Percentiles rank a stretch among this genome's conserved stretches.
phyloP scores from a whole-genome alignment of 2,113 vertebrate genomes.

The Dryoscopus gambensis region DNA sequence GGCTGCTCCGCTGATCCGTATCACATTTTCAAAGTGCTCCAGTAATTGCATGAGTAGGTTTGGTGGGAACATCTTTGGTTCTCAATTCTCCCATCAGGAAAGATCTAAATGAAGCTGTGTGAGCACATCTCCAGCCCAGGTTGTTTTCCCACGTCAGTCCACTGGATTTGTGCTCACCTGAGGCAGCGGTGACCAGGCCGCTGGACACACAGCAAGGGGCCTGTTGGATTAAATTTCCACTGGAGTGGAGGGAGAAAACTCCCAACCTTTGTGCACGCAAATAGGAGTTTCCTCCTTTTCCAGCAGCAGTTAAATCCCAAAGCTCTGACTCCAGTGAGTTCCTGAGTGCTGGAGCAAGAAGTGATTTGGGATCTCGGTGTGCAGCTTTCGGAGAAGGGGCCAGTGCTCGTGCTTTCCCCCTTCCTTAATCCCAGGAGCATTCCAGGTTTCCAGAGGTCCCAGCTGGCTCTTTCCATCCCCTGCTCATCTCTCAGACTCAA shows the following conservation, averaged over 20 bases:
- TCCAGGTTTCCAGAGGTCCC: neutral
- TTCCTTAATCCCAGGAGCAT: neutral
- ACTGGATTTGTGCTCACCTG: neutral
- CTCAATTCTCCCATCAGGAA: neutral
- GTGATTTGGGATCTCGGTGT: neutral
- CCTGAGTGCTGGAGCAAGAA: neutral
- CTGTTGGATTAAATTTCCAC: neutral
- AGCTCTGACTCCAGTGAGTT: neutral
- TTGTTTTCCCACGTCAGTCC: neutral
- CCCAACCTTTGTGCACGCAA: neutral
- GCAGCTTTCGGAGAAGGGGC: neutral
- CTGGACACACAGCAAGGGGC: neutral
- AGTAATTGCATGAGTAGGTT: neutral
- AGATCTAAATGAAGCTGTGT: neutral
- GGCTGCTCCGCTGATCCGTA: neutral
- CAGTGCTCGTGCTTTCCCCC: accelerated
- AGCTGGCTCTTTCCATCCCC: neutral
- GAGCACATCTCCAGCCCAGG: neutral
- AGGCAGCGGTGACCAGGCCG: neutral
- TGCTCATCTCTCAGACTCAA: neutral
- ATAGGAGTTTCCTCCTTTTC: neutral
- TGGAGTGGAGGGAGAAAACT: neutral
- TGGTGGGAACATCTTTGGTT: neutral
- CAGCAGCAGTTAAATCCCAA: neutral
- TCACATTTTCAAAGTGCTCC: neutral